Evolutionary conservation across 2,888 invertebrate genomes (phyloP).

Genomic region (Aporophyla lueneburgensis): DNA sequence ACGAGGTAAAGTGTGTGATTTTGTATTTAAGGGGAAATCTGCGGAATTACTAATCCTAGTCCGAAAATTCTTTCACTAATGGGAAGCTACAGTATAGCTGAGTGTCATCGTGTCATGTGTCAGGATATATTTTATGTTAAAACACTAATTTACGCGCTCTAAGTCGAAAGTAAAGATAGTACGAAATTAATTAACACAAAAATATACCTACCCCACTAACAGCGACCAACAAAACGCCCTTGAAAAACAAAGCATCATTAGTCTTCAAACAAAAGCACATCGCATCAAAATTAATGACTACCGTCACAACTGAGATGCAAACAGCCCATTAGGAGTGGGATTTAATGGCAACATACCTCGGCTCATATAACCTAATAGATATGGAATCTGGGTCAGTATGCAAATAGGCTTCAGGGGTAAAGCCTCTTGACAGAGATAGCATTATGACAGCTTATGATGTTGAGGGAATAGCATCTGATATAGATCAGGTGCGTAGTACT

Average conservation of each 20-base stretch:
- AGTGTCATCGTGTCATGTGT: too few species aligned
- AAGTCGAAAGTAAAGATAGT: not conserved
- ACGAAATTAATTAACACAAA: not conserved
- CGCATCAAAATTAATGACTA: conserved; percentile 43
- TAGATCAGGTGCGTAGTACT: not conserved
- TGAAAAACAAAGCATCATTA: conserved; percentile 40
- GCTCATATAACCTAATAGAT: conserved; percentile 49
- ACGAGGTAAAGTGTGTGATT: too few species aligned
- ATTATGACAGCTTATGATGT: conserved; percentile 9
- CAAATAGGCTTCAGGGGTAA: conserved; percentile 43
- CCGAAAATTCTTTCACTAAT: too few species aligned
- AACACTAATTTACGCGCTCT: too few species aligned
- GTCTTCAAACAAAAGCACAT: conserved; percentile 35
- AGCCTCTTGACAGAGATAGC: conserved; percentile 36
- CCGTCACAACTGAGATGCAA: conserved; percentile 39
- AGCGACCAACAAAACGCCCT: not conserved
- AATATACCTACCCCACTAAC: not conserved
- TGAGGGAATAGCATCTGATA: not conserved
- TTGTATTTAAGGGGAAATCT: too few species aligned
- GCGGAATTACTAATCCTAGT: too few species aligned
- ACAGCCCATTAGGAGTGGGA: conserved; percentile 38
- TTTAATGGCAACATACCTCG: conserved; percentile 35
- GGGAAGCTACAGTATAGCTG: too few species aligned
- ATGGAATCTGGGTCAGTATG: conserved; percentile 57
- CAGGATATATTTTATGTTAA: too few species aligned